These are phyloP conservation scores for Drosophila seguyi DNA, from an alignment of 1,140 invertebrate genomes.

Conservation along the genomic window DNA sequence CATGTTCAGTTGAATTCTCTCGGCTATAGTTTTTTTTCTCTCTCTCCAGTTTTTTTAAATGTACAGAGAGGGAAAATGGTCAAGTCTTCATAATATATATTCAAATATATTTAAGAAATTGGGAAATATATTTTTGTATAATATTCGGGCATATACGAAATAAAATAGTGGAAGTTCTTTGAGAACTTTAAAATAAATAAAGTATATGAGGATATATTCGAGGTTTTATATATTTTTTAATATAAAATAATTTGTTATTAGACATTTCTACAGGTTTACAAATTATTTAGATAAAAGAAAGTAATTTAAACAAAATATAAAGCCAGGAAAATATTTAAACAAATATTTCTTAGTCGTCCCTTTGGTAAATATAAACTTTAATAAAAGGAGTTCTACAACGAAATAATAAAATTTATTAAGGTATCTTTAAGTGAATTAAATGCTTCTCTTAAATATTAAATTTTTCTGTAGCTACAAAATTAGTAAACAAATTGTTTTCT, in stretches of 20 bases:
- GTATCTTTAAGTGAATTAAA: no score
- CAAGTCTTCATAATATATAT: no score
- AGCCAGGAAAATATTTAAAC: no score
- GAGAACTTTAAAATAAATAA: no score
- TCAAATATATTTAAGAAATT: neutral
- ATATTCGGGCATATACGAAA: no score
- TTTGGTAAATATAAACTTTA: neutral
- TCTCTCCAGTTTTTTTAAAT: conserved; percentile 6
- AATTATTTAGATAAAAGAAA: no score
- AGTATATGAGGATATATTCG: no score
- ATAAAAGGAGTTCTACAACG: neutral
- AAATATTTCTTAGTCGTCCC: no score
- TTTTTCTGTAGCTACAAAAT: neutral
- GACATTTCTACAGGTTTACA: no score
- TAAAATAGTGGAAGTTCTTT: neutral
- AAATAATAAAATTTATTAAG: neutral
- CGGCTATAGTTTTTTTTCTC: conserved; percentile 18
- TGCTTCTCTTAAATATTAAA: no score
- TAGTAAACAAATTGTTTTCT: neutral
- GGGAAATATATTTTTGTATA: neutral
- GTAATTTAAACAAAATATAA: no score
- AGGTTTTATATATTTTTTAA: neutral
- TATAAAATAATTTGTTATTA: neutral
- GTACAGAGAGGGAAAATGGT: neutral
- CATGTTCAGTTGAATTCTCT: conserved; percentile 19